phyloP scores from a whole-genome alignment of 2,888 invertebrate genomes.

The Campaea margaritaria region DNA sequence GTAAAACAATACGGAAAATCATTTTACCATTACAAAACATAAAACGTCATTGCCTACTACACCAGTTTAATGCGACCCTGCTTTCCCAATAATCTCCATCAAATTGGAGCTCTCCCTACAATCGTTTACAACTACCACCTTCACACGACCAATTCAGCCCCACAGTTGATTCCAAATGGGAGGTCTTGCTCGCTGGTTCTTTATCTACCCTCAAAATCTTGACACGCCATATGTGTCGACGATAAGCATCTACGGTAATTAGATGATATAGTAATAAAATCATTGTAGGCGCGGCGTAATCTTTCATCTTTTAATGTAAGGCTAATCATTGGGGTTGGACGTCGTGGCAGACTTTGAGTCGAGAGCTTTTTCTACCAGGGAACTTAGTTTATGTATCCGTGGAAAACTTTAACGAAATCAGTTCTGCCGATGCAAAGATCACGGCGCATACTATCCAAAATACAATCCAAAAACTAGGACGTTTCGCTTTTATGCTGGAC shows the following conservation, averaged over 20 bases:
- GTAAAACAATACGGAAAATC: too few relatives aligned
- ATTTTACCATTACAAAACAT: not conserved
- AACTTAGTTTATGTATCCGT: too few relatives aligned
- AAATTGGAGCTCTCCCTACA: constrained; percentile 3
- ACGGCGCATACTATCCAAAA: too few relatives aligned
- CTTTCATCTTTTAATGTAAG: constrained; percentile 53
- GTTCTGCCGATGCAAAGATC: too few relatives aligned
- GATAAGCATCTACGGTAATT: constrained; percentile 77
- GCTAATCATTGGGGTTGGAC: constrained; percentile 40
- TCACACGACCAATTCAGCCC: not conserved
- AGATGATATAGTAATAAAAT: constrained; percentile 80
- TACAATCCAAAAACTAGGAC: too few relatives aligned
- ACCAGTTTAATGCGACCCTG: not conserved
- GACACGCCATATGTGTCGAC: constrained; percentile 66
- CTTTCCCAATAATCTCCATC: not conserved
- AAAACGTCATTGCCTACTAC: not conserved
- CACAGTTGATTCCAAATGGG: not conserved
- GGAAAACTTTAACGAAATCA: too few relatives aligned
- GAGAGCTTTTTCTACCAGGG: not conserved
- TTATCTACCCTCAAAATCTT: constrained; percentile 63
- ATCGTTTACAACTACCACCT: not conserved
- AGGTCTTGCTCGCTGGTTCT: constrained; percentile 10
- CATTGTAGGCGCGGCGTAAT: constrained; percentile 62
- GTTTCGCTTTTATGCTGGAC: too few relatives aligned
- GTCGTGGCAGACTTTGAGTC: constrained; percentile 4